These are phyloP conservation scores for Pectinophora gossypiella DNA, from an alignment of 1,140 invertebrate genomes.

Conservation along the genomic window DNA sequence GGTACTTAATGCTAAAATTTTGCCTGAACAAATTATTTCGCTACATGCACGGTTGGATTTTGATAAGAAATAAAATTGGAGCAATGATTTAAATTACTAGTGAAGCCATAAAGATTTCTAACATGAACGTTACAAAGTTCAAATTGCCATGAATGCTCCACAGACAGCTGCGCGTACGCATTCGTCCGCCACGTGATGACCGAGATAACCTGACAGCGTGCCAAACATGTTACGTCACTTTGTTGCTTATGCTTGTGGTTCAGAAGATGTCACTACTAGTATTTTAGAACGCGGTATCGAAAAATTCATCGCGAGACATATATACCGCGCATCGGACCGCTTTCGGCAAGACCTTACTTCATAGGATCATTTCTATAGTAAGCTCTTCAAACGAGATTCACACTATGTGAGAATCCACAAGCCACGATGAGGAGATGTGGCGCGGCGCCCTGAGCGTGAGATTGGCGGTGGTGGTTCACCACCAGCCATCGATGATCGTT, in stretches of 20 bases:
- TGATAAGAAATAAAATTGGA: no score
- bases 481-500: constrained; percentile 21
- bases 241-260: neutral
- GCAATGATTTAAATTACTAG: no score
- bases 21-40: no score
- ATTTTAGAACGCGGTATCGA: neutral
- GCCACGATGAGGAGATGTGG: constrained; percentile 11
- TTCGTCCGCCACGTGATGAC: neutral
- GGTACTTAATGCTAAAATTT: no score
- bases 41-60: no score
- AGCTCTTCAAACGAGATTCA: constrained; percentile 29
- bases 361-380: constrained; percentile 53
- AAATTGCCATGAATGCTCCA: no score
- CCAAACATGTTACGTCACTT: no score
- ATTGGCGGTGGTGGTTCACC: constrained; percentile 9
- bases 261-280: neutral
- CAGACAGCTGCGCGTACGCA: neutral
- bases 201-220: neutral
- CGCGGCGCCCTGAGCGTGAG: constrained; percentile 18
- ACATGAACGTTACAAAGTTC: no score
- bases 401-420: constrained; percentile 23
- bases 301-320: neutral
- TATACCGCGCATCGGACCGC: neutral
- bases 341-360: constrained; percentile 33
- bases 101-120: no score